phyloP scores from a whole-genome alignment of 2,113 vertebrate species.

The Leptobrachium leishanense region DNA sequence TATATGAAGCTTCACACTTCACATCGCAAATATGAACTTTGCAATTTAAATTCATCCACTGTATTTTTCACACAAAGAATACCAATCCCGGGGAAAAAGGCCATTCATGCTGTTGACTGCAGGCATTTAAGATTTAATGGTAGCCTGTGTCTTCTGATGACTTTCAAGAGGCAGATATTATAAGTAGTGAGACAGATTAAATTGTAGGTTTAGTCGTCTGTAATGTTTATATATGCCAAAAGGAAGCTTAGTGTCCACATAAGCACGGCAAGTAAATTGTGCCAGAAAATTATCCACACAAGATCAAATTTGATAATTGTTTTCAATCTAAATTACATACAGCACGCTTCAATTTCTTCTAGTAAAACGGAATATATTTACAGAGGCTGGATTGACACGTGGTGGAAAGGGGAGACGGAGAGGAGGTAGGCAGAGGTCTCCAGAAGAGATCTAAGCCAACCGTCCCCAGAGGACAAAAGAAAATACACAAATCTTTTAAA shows the following conservation, averaged over 20 bases:
- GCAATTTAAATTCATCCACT: slow-evolving; percentile 56
- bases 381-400: slow-evolving; percentile 27
- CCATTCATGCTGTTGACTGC: slow-evolving; percentile 58
- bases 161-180: slow-evolving; percentile 65
- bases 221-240: slow-evolving; percentile 74
- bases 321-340: slow-evolving; percentile 59
- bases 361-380: slow-evolving; percentile 29
- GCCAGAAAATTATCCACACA: slow-evolving; percentile 64
- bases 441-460: slow-evolving; percentile 11
- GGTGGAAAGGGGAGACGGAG: neutral
- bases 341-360: slow-evolving; percentile 20
- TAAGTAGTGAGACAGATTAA: slow-evolving; percentile 66
- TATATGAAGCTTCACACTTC: slow-evolving; percentile 48
- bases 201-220: slow-evolving; percentile 73
- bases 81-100: slow-evolving; percentile 61
- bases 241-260: slow-evolving; percentile 68
- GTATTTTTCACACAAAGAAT: slow-evolving; percentile 57
- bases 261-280: slow-evolving; percentile 69
- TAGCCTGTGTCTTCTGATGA: slow-evolving; percentile 55
- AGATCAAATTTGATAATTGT: slow-evolving; percentile 70
- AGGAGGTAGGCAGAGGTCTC: neutral
- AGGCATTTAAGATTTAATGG: slow-evolving; percentile 65
- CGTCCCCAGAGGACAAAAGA: slow-evolving; percentile 11
- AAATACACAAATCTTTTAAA: slow-evolving; percentile 32
- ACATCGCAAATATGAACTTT: slow-evolving; percentile 56